A percentile compares a stretch with the other conserved stretches of the same genome.
Evolutionary conservation across 2,888 invertebrate genomes (phyloP).

Genomic region (Noctua janthe): DNA sequence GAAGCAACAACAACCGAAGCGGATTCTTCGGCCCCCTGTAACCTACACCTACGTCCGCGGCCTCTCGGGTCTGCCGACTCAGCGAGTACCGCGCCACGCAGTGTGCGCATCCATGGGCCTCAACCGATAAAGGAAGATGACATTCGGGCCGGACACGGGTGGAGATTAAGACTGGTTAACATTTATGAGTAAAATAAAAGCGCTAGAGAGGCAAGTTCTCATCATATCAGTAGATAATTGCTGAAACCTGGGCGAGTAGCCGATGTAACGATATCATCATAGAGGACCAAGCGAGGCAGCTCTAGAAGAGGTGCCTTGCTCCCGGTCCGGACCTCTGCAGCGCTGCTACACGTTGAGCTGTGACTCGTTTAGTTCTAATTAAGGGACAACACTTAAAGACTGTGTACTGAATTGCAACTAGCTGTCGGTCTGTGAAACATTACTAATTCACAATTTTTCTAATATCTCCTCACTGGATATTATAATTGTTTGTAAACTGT

Average conservation of each 20-base stretch:
- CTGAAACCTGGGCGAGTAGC: constrained; percentile 73
- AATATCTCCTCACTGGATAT: constrained; percentile 66
- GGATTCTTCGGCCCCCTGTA: constrained; percentile 94
- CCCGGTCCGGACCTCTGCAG: constrained; percentile 47
- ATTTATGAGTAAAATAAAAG: constrained; percentile 80
- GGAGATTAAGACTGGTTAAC: constrained; percentile 87
- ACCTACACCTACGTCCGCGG: constrained; percentile 95
- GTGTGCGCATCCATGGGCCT: constrained; percentile 82
- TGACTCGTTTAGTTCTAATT: constrained; percentile 78
- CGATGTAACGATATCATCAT: constrained; percentile 77
- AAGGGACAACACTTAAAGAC: constrained; percentile 82
- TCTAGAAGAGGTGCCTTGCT: constrained; percentile 66
- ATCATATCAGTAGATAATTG: constrained; percentile 87
- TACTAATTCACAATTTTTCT: constrained; percentile 68
- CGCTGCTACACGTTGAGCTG: constrained; percentile 75
- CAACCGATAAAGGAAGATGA: constrained; percentile 80
- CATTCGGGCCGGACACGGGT: constrained; percentile 71
- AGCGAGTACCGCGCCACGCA: constrained; percentile 92
- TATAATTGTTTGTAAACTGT: constrained; percentile 67
- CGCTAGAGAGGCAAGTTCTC: constrained; percentile 79
- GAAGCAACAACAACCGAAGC: constrained; percentile 92
- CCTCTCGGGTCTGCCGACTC: constrained; percentile 95
- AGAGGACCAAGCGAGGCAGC: constrained; percentile 81
- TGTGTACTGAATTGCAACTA: constrained; percentile 76
- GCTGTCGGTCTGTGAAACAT: constrained; percentile 71